Evolutionary conservation across 2,113 vertebrate species (phyloP).

Genomic region (Balaeniceps rex): DNA sequence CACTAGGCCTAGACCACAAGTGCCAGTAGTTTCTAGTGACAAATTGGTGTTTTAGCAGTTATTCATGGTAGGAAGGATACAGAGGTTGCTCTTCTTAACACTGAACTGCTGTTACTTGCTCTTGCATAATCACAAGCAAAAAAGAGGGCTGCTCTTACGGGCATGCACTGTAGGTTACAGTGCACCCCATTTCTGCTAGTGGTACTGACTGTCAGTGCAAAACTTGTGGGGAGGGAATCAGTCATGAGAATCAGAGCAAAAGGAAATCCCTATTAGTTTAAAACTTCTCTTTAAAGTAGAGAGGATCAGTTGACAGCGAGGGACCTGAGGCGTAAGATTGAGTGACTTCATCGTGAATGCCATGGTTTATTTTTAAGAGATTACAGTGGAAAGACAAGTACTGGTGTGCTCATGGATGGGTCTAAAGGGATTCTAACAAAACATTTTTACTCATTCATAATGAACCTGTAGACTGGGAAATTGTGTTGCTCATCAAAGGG

Average conservation of each 20-base stretch:
- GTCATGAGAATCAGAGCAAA: neutral
- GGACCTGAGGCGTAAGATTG: neutral
- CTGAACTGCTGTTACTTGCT: neutral
- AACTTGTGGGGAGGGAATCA: neutral
- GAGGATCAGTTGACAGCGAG: neutral
- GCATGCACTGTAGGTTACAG: neutral
- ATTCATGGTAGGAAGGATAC: neutral
- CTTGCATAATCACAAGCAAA: neutral
- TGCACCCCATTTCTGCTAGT: rapidly evolving
- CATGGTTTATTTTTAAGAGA: neutral
- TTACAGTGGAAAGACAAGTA: neutral
- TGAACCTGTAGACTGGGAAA: neutral
- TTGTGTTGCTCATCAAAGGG: neutral
- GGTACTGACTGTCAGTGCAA: neutral
- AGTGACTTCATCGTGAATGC: neutral
- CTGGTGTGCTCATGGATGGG: neutral
- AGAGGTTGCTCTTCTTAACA: neutral
- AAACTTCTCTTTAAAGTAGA: neutral
- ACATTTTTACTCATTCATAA: neutral
- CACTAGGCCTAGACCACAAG: neutral
- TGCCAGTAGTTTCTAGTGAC: neutral
- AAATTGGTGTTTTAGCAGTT: neutral
- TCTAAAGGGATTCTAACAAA: neutral
- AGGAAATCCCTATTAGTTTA: neutral
- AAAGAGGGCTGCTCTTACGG: neutral